Percentiles rank a stretch among this genome's conserved stretches.
Evolutionary conservation across 2,888 invertebrate genomes (phyloP).

Genomic region (Cyrtodaria siliqua): DNA sequence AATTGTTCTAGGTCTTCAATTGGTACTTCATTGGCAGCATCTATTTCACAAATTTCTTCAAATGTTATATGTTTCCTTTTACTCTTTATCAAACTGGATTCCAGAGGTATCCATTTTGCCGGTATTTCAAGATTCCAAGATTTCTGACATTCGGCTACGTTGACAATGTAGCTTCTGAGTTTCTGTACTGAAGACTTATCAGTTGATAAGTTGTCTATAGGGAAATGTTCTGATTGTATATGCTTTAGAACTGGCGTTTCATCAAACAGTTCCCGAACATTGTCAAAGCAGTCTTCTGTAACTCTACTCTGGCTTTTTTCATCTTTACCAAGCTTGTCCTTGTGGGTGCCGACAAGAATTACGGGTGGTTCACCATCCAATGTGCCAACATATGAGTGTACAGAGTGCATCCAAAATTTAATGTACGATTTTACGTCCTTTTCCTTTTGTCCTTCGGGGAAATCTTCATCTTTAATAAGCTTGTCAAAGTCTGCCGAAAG

Average conservation of each 20-base stretch:
- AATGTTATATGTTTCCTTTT: conserved; percentile 8
- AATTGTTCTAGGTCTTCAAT: conserved; percentile 18
- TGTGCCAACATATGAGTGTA: conserved; percentile 33
- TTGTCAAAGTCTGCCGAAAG: conserved; percentile 2
- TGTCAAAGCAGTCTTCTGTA: conserved; percentile 17
- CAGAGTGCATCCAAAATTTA: conserved; percentile 34
- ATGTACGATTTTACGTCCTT: conserved; percentile 8
- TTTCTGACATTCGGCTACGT: conserved; percentile 1
- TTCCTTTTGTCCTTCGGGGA: no score
- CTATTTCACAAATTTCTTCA: conserved; percentile 11
- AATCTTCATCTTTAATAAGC: conserved; percentile 10
- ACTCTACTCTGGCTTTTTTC: conserved; percentile 7
- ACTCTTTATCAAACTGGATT: conserved; percentile 5
- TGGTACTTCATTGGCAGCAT: conserved; percentile 2
- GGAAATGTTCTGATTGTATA: no score
- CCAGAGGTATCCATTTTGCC: conserved; percentile 33
- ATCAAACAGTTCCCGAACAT: conserved; percentile 20
- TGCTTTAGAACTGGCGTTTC: conserved; percentile 23
- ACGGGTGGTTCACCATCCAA: conserved; percentile 18
- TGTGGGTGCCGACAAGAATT: no score
- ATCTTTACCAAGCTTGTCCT: no score
- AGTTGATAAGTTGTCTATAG: conserved; percentile 13
- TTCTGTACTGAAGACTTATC: background rate
- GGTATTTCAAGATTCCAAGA: conserved; percentile 23
- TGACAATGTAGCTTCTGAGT: no score